A percentile compares a stretch with the other conserved stretches of the same genome.
Evolutionary conservation across 1,140 invertebrate genomes (phyloP).

Genomic region (Philopotamus ludificatus): DNA sequence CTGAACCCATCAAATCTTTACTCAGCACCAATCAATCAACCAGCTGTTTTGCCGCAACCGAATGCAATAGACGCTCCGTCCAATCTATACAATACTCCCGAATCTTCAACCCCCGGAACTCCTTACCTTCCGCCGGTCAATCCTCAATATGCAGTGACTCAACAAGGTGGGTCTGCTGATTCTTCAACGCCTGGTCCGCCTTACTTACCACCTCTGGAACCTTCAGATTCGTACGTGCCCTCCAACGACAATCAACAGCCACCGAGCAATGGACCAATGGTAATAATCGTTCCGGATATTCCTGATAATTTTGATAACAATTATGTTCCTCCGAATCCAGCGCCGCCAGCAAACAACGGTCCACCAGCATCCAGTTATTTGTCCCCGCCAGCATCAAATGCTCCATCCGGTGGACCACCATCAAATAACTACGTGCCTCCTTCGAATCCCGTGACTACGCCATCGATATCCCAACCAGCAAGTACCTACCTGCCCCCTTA

Average conservation of each 20-base stretch:
- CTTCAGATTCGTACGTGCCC: constrained; percentile 14
- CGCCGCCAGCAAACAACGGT: too few species aligned
- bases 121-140: background rate
- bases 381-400: too few species aligned
- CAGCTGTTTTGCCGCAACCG: background rate
- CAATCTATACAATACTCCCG: background rate
- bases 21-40: background rate
- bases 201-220: too few species aligned
- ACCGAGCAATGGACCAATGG: constrained; percentile 37
- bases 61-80: background rate
- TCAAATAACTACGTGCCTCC: constrained; percentile 15
- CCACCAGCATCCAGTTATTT: too few species aligned
- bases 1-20: background rate
- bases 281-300: constrained; percentile 49
- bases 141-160: too few species aligned
- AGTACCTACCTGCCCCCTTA: constrained; percentile 35
- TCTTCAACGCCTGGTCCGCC: too few species aligned
- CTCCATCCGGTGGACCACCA: background rate
- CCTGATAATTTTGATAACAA: too few species aligned
- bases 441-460: background rate
- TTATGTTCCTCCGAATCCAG: constrained; percentile 44
- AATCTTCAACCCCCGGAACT: background rate
- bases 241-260: constrained; percentile 33
- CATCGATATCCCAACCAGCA: constrained; percentile 33
- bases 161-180: too few species aligned